Evolutionary conservation across 2,113 vertebrate species (phyloP).

Genomic region (Salvelinus namaycush): DNA sequence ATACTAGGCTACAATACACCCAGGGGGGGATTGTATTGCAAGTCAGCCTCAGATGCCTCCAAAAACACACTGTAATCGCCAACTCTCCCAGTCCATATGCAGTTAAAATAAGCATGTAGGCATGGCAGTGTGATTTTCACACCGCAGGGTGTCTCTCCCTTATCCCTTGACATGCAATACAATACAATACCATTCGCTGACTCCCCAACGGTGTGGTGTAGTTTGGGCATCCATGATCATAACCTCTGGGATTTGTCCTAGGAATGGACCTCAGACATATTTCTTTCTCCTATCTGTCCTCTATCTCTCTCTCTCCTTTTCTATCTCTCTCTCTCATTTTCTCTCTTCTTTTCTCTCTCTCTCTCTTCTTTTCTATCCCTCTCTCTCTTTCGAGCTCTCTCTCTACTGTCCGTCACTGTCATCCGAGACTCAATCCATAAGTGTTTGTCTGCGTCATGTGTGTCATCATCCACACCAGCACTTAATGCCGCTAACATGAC

Average conservation of each 20-base stretch:
- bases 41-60: constrained; percentile 41
- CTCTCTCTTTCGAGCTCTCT: too few relatives aligned
- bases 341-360: background rate
- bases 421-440: constrained; percentile 74
- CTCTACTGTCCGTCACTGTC: constrained; percentile 54
- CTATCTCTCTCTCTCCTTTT: constrained; percentile 1
- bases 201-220: constrained; percentile 39
- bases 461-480: constrained; percentile 47
- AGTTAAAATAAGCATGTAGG: constrained; percentile 5
- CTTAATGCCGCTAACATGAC: constrained; percentile 42
- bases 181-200: constrained; percentile 49
- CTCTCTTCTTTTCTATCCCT: too few relatives aligned
- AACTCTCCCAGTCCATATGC: constrained; percentile 6
- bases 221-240: constrained; percentile 46
- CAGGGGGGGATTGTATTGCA: constrained; percentile 58
- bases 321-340: background rate
- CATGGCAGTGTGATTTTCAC: constrained; percentile 38
- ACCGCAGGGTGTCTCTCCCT: constrained; percentile 27
- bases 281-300: constrained; percentile 46
- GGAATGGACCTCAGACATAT: constrained; percentile 49
- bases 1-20: constrained; percentile 55
- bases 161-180: constrained; percentile 38
- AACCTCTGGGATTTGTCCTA: constrained; percentile 46
- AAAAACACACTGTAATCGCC: constrained; percentile 26
- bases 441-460: constrained; percentile 63